These are phyloP conservation scores for Sycophaga agraensis DNA, from an alignment of 1,140 invertebrate genomes.

Conservation along the genomic window DNA sequence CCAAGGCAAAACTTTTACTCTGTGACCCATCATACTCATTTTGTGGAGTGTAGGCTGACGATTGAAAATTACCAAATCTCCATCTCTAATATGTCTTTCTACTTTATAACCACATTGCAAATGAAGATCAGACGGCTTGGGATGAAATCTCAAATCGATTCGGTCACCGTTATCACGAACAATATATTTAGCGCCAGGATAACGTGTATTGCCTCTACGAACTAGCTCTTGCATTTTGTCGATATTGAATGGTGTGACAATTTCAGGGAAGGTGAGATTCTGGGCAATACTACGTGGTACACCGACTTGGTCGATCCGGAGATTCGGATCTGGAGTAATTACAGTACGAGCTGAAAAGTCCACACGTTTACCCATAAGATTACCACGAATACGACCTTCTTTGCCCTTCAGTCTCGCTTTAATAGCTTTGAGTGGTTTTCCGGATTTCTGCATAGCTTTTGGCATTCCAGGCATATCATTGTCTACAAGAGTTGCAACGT, in stretches of 20 bases:
- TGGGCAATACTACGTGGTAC: conserved; percentile 98
- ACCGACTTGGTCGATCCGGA: conserved; percentile 98
- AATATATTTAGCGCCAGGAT: conserved; percentile 99
- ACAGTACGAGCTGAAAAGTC: conserved; percentile 99
- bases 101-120: conserved; percentile 96
- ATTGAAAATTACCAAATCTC: conserved; percentile 99
- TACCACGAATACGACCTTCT: conserved; percentile 97
- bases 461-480: conserved; percentile 99
- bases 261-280: conserved; percentile 98
- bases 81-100: conserved; percentile 96
- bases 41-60: conserved; percentile 99
- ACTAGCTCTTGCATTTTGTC: conserved; percentile 98
- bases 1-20: conserved; percentile 96
- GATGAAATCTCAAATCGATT: conserved; percentile 97
- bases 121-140: conserved; percentile 97
- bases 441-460: conserved; percentile 97
- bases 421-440: conserved; percentile 96
- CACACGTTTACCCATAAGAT: conserved; percentile 99
- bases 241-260: conserved; percentile 99
- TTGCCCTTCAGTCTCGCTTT: conserved; percentile 91
- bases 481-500: conserved; percentile 96
- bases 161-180: conserved; percentile 97
- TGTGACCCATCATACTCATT: conserved; percentile 99
- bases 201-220: conserved; percentile 92
- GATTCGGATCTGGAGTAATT: conserved; percentile 98